Percentiles rank a stretch among this genome's conserved stretches.
Evolutionary conservation across 1,140 invertebrate species (phyloP).

Genomic region (Bombus polaris): DNA sequence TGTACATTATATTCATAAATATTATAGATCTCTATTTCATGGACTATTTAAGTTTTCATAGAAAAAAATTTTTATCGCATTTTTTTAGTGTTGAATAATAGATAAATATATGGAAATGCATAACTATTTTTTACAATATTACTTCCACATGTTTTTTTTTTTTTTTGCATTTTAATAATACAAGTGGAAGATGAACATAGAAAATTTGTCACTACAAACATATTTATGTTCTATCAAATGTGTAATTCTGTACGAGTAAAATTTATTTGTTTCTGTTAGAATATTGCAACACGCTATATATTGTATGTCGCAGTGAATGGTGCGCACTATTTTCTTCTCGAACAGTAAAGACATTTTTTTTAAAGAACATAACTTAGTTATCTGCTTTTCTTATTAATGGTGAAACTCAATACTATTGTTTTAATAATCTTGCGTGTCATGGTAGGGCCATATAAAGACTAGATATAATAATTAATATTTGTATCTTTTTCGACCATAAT

Average conservation of each 20-base stretch:
- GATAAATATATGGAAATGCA: constrained; percentile 34
- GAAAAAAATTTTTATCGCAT: constrained; percentile 16
- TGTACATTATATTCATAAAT: constrained; percentile 27
- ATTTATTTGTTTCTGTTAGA: constrained; percentile 42
- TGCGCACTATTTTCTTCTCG: constrained; percentile 38
- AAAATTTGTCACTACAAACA: constrained; percentile 25
- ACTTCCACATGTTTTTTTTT: constrained; percentile 21
- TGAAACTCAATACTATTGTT: constrained; percentile 30
- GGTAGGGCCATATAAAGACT: constrained; percentile 54
- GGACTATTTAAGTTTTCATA: constrained; percentile 17
- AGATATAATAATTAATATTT: constrained; percentile 56
- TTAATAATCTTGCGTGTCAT: constrained; percentile 33
- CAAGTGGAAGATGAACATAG: constrained; percentile 35
- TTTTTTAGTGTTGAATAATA: constrained; percentile 26
- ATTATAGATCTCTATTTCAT: constrained; percentile 44
- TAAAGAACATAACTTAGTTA: constrained; percentile 2
- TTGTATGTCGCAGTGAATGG: constrained; percentile 35
- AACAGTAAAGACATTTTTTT: constrained; percentile 35
- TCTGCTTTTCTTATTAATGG: constrained; percentile 14
- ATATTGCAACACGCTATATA: constrained; percentile 37
- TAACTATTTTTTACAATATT: constrained; percentile 33
- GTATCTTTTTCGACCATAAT: constrained; percentile 53
- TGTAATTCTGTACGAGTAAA: constrained; percentile 34
- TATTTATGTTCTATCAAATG: constrained; percentile 40
- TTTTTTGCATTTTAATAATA: constrained; percentile 31